Base-by-base conservation (phyloP, 2,797 vertebrate species). In the Aotus griseimembra region DNA sequence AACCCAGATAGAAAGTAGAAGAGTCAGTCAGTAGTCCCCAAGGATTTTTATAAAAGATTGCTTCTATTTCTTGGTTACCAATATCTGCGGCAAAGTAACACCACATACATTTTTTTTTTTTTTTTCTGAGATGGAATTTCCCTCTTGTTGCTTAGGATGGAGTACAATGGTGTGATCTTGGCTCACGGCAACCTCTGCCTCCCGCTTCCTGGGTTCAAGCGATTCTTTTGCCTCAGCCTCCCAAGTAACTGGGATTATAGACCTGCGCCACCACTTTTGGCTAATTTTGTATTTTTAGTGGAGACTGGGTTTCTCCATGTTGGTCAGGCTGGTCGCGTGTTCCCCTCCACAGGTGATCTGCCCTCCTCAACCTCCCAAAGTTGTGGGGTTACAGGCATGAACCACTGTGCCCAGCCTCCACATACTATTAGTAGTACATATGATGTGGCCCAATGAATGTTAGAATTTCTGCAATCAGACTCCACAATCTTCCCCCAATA, bases 391-490 rank as follows among this genome's bases (percentile, higher is more conserved):
- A 67, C 33, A 67, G 61, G 61, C 13, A 7, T 67, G 61, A 19
- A 30, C 33, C 33, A 67, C 7, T 17, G 1, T 0, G 15, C 61
- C 61, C 0, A 2, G 33, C 15, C 30, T 64, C 15, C 61, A 67
- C 15, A 19, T n/a, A n/a, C 15, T 4, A n/a, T 33, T 67, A 41
- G 22, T 22, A 58, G 2, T 87, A 19, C 0, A 30, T 4, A 22
- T 15, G 1, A 58, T 33, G 4, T 36, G 36, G 3, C 4, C 39
- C 11, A 86, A 1, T 52, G 46, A 80, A 22, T 58, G 28, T n/a
- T 58, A 44, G 33, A 0, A 22, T 70, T 75, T 91, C 44, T 79
- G 39, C 9, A n/a, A 13, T 85, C 44, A 61, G 39, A 26, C 50
- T 70, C 19, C 6, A 10, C 41, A 82, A 73, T 46, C 5, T 89